Conservation (phyloP, 2,888 invertebrate species). For the Sylvicola cinctus region DNA sequence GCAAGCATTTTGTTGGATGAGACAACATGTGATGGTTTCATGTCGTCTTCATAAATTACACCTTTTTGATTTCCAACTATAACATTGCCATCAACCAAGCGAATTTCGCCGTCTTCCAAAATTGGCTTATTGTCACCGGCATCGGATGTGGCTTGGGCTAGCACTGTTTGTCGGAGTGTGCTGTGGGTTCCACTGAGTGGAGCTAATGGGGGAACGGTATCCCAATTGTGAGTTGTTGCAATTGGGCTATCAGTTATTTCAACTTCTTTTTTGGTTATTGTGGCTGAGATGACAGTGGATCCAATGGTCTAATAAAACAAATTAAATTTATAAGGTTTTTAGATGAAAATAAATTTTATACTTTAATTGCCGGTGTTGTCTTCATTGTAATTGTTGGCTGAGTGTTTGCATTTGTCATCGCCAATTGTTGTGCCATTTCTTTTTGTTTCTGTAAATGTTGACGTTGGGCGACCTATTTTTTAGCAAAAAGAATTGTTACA, state of each 20-base stretch:
- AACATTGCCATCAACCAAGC: conserved; percentile 2
- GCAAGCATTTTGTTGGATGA: conserved; percentile 55
- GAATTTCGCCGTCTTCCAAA: background rate
- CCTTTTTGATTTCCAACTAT: conserved; percentile 31
- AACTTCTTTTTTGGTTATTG: conserved; percentile 17
- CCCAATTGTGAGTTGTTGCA: conserved; percentile 9
- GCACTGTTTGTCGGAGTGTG: conserved; percentile 4
- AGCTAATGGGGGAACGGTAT: conserved; percentile 21
- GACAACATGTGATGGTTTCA: conserved; percentile 16
- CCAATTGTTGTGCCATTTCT: conserved; percentile 31
- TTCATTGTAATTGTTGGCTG: conserved; percentile 17
- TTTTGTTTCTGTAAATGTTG: conserved; percentile 39
- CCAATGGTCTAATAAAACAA: no score
- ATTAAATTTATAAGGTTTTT: no score
- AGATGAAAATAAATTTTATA: no score
- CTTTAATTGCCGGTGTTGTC: conserved; percentile 15
- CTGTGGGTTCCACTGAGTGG: conserved; percentile 17
- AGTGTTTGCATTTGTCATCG: conserved; percentile 15
- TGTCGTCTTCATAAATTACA: background rate
- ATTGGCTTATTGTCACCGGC: conserved; percentile 1
- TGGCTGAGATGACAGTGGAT: conserved; percentile 10
- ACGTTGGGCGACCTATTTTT: conserved; percentile 41
- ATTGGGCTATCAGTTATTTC: conserved; percentile 8
- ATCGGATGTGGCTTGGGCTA: background rate
- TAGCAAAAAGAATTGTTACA: no score